A percentile compares a stretch with the other conserved stretches of the same genome.
Evolutionary conservation across 1,140 invertebrate species (phyloP).

Genomic region (Armadillidium nasatum): DNA sequence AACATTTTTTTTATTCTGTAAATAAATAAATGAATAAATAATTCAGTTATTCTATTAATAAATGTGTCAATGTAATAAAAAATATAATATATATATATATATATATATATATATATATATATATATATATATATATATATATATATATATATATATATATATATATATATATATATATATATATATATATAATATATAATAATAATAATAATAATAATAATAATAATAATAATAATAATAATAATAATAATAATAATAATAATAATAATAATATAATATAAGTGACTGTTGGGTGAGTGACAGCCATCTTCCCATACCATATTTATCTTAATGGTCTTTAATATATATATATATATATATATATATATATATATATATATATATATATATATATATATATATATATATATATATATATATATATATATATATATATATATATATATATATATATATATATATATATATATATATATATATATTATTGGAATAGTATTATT

Average conservation of each 20-base stretch:
- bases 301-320: too few species aligned
- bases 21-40: too few species aligned
- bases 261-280: too few species aligned
- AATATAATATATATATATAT: conserved; percentile 22
- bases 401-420: conserved; percentile 3
- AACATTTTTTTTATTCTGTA: too few species aligned
- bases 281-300: too few species aligned
- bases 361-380: conserved; percentile 13
- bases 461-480: conserved; percentile 16
- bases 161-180: conserved; percentile 17
- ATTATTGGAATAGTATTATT: too few species aligned
- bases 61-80: not conserved
- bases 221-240: too few species aligned
- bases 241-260: too few species aligned
- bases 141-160: conserved; percentile 17
- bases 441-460: conserved; percentile 10
- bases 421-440: conserved; percentile 3
- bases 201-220: not conserved
- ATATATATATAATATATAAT: not conserved
- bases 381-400: conserved; percentile 11
- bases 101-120: conserved; percentile 12
- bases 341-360: conserved; percentile 8
- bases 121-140: conserved; percentile 3
- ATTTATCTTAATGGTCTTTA: too few species aligned
- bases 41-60: too few species aligned